Evolutionary conservation across 2,113 vertebrate genomes (phyloP), one percentile per base, ranked within the genome.

Genomic region (Neotragus moschatus): DNA sequence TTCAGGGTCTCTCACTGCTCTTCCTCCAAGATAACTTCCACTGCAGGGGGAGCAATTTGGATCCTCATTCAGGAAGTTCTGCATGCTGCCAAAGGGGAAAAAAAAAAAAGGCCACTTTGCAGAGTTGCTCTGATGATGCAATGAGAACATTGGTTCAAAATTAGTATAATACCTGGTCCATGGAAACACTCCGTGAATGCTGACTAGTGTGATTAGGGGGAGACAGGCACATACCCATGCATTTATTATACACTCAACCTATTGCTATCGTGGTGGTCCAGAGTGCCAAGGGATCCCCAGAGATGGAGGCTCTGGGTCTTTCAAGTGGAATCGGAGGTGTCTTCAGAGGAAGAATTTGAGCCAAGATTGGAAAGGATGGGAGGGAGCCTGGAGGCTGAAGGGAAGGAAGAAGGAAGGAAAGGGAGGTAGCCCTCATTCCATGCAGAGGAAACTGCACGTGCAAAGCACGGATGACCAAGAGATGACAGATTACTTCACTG

Each of bases 261-360:
- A 2, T 4, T 1, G 21, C 36, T 47, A 0, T 7, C 10, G 45
- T 0, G 10, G 61, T 19, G 2, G 23, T 26, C 49, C 3, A 3
- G 10, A 56, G 23, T 8, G 1, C 84, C 66, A 11, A 12, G 6
- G 16, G 36, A 2, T 12, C 58, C 49, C 30, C 8, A 60, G 19
- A 79, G 56, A n/a, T 4, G 51, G 56, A 55, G 45, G 23, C 51
- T 10, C 28, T 2, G 33, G 7, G 56, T 55, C 80, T 93, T 26
- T 33, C 73, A 21, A 43, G n/a, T 17, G 51, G 11, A n/a, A 19
- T 45, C 45, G 1, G 25, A 85, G 63, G 14, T 7, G 53, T 33
- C 73, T 58, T 89, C 73, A 9, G 85, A 36, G 55, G 88, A 82
- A 3, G 25, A 16, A 16, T n/a, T 14, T 23, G 43, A 79, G 21